Conservation (phyloP, 1,140 invertebrate genomes). For the Drosophila asahinai region DNA sequence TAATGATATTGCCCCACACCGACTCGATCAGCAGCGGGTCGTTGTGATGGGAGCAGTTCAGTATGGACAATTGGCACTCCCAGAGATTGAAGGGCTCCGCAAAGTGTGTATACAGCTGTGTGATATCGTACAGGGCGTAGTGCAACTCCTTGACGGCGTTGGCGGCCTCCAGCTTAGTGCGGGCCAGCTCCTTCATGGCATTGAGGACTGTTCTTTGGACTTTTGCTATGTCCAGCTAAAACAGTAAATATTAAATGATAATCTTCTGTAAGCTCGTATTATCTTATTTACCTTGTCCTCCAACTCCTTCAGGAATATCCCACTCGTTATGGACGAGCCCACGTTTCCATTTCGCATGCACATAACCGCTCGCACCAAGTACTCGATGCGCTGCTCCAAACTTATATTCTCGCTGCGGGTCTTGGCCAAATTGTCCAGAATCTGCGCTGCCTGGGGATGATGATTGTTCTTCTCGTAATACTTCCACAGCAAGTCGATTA, state of each 20-base stretch:
- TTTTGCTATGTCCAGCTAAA: slow-evolving; percentile 79
- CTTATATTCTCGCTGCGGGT: slow-evolving; percentile 89
- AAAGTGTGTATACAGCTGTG: slow-evolving; percentile 93
- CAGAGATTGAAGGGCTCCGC: slow-evolving; percentile 92
- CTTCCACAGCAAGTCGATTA: slow-evolving; percentile 97
- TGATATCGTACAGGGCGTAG: slow-evolving; percentile 79
- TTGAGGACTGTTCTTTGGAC: slow-evolving; percentile 76
- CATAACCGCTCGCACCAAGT: slow-evolving; percentile 97
- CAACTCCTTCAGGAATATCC: slow-evolving; percentile 95
- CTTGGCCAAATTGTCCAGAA: slow-evolving; percentile 94
- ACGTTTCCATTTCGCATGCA: slow-evolving; percentile 95
- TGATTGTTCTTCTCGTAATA: slow-evolving; percentile 97
- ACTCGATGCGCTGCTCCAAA: slow-evolving; percentile 92
- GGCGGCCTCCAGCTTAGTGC: slow-evolving; percentile 43
- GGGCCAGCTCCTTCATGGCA: slow-evolving; percentile 56
- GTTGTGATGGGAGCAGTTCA: slow-evolving; percentile 93
- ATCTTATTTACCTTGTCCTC: slow-evolving; percentile 93
- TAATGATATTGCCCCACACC: slow-evolving; percentile 92
- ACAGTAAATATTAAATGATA: slow-evolving; percentile 31
- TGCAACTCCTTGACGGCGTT: slow-evolving; percentile 72
- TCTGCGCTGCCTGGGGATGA: slow-evolving; percentile 96
- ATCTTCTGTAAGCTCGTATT: neutral
- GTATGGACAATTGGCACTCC: slow-evolving; percentile 94
- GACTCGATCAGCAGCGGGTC: slow-evolving; percentile 91
- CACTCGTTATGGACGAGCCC: slow-evolving; percentile 90